Percentiles rank a stretch among this genome's conserved stretches.
phyloP scores from a whole-genome alignment of 2,888 invertebrate genomes.

The Drosophila acutilabella region DNA sequence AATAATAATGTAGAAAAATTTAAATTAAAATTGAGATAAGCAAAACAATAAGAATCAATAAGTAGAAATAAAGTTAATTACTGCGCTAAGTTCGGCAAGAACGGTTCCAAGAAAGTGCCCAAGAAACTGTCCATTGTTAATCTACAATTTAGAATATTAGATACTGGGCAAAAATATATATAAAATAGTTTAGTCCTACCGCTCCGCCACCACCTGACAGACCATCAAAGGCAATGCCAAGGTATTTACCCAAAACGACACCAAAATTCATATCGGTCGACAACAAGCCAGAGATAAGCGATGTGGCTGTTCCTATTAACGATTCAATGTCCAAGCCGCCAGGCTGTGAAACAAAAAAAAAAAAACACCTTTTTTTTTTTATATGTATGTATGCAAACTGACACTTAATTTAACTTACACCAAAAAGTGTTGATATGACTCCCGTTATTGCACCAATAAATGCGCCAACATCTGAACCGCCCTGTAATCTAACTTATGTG shows the following conservation, averaged over 20 bases:
- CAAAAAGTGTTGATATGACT: conserved; percentile 83
- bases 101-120: conserved; percentile 84
- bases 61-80: conserved; percentile 72
- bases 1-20: not conserved
- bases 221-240: conserved; percentile 84
- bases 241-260: conserved; percentile 83
- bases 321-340: conserved; percentile 83
- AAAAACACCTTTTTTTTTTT: too few species aligned
- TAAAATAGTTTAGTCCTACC: conserved; percentile 55
- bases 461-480: conserved; percentile 84
- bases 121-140: conserved; percentile 84
- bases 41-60: conserved; percentile 19
- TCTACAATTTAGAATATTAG: conserved; percentile 59
- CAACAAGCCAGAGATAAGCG: conserved; percentile 83
- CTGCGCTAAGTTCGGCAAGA: conserved; percentile 84
- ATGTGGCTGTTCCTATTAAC: conserved; percentile 81
- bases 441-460: conserved; percentile 84
- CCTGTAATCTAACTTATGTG: conserved; percentile 58
- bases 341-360: conserved; percentile 69
- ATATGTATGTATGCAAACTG: too few species aligned
- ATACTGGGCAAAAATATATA: not conserved
- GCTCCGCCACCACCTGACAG: conserved; percentile 85
- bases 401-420: conserved; percentile 69
- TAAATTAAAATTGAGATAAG: not conserved
- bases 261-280: conserved; percentile 84